phyloP scores from a whole-genome alignment of 2,113 vertebrate genomes.

The Terrapene triunguis region DNA sequence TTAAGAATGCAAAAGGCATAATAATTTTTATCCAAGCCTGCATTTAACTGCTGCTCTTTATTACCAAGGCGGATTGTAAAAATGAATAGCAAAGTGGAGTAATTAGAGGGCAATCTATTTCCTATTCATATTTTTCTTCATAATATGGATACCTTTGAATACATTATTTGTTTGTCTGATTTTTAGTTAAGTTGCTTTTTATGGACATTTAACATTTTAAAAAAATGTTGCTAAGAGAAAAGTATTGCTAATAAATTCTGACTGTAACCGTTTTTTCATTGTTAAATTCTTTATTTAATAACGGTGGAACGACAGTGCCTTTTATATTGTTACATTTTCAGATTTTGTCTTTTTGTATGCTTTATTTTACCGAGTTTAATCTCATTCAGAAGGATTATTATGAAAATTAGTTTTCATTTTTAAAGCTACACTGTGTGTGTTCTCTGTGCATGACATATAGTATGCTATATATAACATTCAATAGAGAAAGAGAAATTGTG shows the following conservation, averaged over 20 bases:
- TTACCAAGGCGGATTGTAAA: neutral
- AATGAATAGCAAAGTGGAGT: neutral
- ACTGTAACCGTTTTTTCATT: neutral
- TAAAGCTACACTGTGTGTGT: neutral
- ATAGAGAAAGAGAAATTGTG: neutral
- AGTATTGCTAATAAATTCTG: neutral
- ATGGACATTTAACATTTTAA: neutral
- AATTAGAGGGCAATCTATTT: neutral
- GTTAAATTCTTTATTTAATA: slow-evolving; percentile 33
- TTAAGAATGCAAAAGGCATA: neutral
- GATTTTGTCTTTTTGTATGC: neutral
- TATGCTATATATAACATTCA: neutral
- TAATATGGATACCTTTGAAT: neutral
- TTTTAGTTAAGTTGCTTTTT: neutral
- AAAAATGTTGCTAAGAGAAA: neutral
- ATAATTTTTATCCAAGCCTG: neutral
- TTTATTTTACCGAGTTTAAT: slow-evolving; percentile 32
- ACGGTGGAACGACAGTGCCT: neutral
- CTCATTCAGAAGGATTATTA: neutral
- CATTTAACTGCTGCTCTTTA: neutral
- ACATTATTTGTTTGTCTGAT: neutral
- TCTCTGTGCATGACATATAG: neutral
- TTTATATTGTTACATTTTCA: slow-evolving; percentile 24
- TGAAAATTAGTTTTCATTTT: slow-evolving; percentile 20
- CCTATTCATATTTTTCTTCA: neutral